A percentile compares a stretch with the other conserved stretches of the same genome.
Evolutionary conservation across 2,797 vertebrate species (phyloP).

Genomic region (Zenarchopterus dispar): DNA sequence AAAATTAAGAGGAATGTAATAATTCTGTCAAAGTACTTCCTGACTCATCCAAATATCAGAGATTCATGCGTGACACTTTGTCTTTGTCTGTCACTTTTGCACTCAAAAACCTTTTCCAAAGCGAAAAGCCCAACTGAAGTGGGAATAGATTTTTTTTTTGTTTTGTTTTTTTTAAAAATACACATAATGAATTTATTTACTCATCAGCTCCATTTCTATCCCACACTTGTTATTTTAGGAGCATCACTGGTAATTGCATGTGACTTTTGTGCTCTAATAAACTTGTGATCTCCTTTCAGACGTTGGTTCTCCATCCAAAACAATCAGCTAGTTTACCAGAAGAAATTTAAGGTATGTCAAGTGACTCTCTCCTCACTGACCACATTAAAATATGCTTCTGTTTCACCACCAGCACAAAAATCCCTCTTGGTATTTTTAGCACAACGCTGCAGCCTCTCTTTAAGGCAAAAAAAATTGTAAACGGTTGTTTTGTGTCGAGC

Average conservation of each 20-base stretch:
- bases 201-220: not conserved
- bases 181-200: not conserved
- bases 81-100: too few species aligned
- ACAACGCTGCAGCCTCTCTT: not conserved
- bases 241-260: constrained; percentile 15
- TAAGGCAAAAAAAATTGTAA: constrained; percentile 22
- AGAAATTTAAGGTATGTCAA: constrained; percentile 96
- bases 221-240: constrained; percentile 15
- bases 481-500: not conserved
- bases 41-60: too few species aligned
- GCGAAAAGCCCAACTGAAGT: too few species aligned
- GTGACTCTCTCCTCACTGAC: constrained; percentile 40
- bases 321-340: constrained; percentile 99
- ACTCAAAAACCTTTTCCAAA: too few species aligned
- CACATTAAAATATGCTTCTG: constrained; percentile 51
- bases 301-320: constrained; percentile 99
- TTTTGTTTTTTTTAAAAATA: too few species aligned
- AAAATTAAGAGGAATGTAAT: too few species aligned
- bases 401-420: constrained; percentile 40
- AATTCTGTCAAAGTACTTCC: too few species aligned
- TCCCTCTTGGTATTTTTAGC: constrained; percentile 43
- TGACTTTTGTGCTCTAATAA: constrained; percentile 25
- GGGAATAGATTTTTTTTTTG: too few species aligned
- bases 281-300: constrained; percentile 80
- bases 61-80: too few species aligned